phyloP scores from a whole-genome alignment of 2,888 invertebrate genomes.

The Platycheirus albimanus region DNA sequence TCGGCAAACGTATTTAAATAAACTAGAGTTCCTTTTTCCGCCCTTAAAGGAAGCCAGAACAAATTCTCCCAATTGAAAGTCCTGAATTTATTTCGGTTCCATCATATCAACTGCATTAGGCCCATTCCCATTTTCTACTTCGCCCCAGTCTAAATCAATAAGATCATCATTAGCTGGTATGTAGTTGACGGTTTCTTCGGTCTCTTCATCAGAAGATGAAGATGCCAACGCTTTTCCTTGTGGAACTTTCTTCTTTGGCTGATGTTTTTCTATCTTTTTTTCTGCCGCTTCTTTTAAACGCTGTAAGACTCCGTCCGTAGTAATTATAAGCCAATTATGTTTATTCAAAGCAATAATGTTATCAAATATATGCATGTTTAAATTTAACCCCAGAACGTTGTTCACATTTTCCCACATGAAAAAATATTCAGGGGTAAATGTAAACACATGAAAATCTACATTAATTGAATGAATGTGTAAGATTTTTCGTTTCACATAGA shows the following conservation, averaged over 20 bases:
- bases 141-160: slow-evolving; percentile 22
- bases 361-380: no score
- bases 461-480: no score
- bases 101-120: slow-evolving; percentile 23
- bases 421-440: no score
- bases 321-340: no score
- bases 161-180: slow-evolving; percentile 23
- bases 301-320: slow-evolving; percentile 14
- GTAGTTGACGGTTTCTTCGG: slow-evolving; percentile 17
- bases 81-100: slow-evolving; percentile 12
- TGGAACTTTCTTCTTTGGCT: slow-evolving; percentile 9
- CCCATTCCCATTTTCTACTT: slow-evolving; percentile 5
- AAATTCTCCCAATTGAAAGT: slow-evolving; percentile 23
- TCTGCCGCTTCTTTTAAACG: slow-evolving; percentile 15
- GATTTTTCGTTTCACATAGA: no score
- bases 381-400: no score
- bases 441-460: no score
- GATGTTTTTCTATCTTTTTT: slow-evolving; percentile 10
- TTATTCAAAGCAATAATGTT: no score
- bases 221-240: neutral
- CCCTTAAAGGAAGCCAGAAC: slow-evolving; percentile 14
- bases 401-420: no score
- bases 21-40: slow-evolving; percentile 13
- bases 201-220: slow-evolving; percentile 26
- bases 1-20: slow-evolving; percentile 15